phyloP scores from a whole-genome alignment of 1,140 invertebrate genomes.

The Euglossa dilemma region DNA sequence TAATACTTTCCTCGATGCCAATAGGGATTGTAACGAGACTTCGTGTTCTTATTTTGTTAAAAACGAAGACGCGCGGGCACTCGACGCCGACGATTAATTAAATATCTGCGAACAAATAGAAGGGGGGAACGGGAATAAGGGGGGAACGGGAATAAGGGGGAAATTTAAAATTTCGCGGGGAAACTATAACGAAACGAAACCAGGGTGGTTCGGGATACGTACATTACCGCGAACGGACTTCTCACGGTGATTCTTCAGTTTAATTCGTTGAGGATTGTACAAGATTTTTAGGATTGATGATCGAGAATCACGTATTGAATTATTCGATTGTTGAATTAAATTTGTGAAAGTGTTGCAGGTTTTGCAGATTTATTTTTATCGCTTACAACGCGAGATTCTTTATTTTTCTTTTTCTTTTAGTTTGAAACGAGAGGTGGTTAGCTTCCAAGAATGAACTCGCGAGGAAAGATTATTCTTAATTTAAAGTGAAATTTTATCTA shows the following conservation, averaged over 20 bases:
- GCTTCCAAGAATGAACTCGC: background rate
- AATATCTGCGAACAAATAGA: background rate
- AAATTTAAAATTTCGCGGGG: background rate
- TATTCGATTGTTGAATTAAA: background rate
- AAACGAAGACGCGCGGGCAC: background rate
- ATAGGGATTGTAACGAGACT: conserved; percentile 28
- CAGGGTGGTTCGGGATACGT: conserved; percentile 77
- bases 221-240: conserved; percentile 44
- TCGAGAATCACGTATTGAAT: conserved; percentile 1
- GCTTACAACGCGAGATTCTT: too few relatives aligned
- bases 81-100: conserved; percentile 14
- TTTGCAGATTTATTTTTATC: background rate
- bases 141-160: background rate
- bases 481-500: background rate
- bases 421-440: background rate
- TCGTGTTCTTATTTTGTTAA: conserved; percentile 42
- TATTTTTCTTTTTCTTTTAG: background rate
- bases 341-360: background rate
- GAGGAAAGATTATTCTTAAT: background rate
- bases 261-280: background rate
- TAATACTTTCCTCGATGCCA: conserved; percentile 41
- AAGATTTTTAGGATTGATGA: background rate
- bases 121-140: too few relatives aligned
- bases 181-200: conserved; percentile 36
- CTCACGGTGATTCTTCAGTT: conserved; percentile 1